Evolutionary conservation across 2,797 vertebrate genomes (phyloP).

Genomic region (Heliangelus exortis): DNA sequence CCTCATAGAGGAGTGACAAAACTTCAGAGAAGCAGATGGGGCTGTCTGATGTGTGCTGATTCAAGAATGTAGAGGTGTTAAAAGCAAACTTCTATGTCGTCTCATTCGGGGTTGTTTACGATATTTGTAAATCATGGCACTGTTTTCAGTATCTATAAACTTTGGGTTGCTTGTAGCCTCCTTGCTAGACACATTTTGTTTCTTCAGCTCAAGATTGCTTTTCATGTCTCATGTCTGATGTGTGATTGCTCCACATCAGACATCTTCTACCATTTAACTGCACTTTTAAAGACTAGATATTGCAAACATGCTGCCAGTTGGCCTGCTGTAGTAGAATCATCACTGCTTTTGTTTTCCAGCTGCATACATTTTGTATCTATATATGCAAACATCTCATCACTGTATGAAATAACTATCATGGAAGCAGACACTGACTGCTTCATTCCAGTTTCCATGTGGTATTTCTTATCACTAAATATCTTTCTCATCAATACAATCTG

Average conservation of each 20-base stretch:
- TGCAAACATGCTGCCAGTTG: neutral
- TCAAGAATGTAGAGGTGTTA: neutral
- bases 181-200: neutral
- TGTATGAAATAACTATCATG: neutral
- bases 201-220: neutral
- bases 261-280: neutral
- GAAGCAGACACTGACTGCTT: neutral
- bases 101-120: neutral
- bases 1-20: neutral
- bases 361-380: neutral
- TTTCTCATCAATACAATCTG: neutral
- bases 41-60: neutral
- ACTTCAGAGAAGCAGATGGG: neutral
- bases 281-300: neutral
- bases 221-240: neutral
- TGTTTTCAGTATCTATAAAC: neutral
- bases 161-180: neutral
- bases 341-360: neutral
- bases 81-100: neutral
- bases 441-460: neutral
- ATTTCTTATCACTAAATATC: constrained; percentile 15
- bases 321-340: neutral
- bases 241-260: neutral
- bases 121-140: neutral
- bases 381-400: neutral